Base-by-base conservation (phyloP, 2,888 invertebrate species). In the Microchrysa polita region DNA sequence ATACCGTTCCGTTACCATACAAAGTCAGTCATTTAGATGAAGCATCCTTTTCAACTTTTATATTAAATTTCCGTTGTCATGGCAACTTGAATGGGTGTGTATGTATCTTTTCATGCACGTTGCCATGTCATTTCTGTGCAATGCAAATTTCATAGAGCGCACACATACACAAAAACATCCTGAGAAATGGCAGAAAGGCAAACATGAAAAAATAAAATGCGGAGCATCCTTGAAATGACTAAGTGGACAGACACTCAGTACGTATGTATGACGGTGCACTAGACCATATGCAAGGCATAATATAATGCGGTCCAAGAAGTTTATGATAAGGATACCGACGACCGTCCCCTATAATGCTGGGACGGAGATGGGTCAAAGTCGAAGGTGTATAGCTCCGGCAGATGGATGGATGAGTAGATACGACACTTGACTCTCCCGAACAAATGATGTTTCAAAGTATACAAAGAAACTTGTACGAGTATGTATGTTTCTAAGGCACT, bases 11-110 rank as follows among this genome's bases (percentile, higher is more conserved):
- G 48, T n/a, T 42, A 42, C 42, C 7, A 9, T 7, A 12, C 12
- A 12, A 42, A 9, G 12, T 42, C 42, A 7, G 10, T 40, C 61
- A 61, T 61, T 40, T 40, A 61, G 61, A 42, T 40, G 53, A 53
- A 48, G 65, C 18, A 67, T 67, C 67, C 67, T 67, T 67, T 67
- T 67, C 67, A 67, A 67, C 44, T 65, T 65, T 44, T 65, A 18
- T 65, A 65, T 65, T 65, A 65, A 53, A 52, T 53, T 67, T 67
- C 27, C 67, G 67, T 67, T 67, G 52, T 27, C 67, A 52, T 52
- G 52, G 67, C 10, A 52, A 22, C 16, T 63, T n/a, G n/a, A n/a
- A 34, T 34, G 27, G 27, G 27, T 7, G 7, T 34, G 27, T 5
- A 34, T 34, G 27, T 34, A 34, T 5, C 34, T n/a, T 23, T 23